Base-by-base conservation (phyloP, 2,888 invertebrate species). In the Zygothrica quintamaculata region DNA sequence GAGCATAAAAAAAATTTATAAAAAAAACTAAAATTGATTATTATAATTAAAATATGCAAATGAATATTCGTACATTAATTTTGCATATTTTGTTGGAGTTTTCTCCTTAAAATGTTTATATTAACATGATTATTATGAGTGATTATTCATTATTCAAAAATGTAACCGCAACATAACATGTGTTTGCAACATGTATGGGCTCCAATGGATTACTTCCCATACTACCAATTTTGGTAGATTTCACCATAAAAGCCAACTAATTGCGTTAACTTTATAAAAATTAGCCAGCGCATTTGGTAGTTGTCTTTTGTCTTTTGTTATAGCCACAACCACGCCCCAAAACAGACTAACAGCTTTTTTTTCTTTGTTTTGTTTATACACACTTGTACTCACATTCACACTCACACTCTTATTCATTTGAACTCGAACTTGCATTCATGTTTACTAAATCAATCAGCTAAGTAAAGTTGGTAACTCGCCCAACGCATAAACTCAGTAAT, bases 251-350 rank as follows among this genome's bases (percentile, higher is more conserved):
- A 58, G 50, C 29, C 53, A 59, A 60, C 65, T 57, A 74, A 74
- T 74, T 66, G 66, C 61, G 53, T 46, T 65, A 59, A 65, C 73
- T 74, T 74, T 50, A 73, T 65, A 57, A 73, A 51, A 33, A 68
- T 64, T 44, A 52, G 40, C 25, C 25, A 43, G 13, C 47, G 18
- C 51, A 59, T 36, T 26, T 42, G 55, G 53, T 52, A 36, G 43
- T 47, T n/a, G 33, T 42, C 33, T 26, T 51, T 37, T 56, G 56
- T 62, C 65, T 47, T 33, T 31, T 40, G 47, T 34, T 37, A 36
- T 36, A 16, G 42, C 18, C 33, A 15, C 68, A 64, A 50, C 55
- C 55, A 52, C 69, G 55, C 70, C 69, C 22, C 36, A 44, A 50
- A 46, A 29, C 25, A 22, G 26, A 37, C 13, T 12, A 11, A 2